Conservation (phyloP, 2,113 vertebrate species). For the Ammodramus savannarum region DNA sequence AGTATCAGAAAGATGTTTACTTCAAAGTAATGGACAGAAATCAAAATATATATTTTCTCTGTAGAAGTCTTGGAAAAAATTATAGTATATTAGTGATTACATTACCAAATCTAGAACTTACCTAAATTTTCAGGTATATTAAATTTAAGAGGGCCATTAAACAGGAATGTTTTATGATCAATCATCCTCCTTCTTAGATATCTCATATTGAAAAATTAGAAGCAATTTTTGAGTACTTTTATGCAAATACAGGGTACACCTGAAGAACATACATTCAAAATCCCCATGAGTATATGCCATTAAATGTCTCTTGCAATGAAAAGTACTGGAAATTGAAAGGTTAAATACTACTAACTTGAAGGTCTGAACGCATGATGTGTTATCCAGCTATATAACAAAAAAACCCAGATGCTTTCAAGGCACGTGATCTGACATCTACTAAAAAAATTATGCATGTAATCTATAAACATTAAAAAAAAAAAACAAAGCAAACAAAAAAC, state of each 20-base stretch:
- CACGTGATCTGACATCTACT: not conserved
- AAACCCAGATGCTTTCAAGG: not conserved
- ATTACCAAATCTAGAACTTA: not conserved
- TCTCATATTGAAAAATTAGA: not conserved
- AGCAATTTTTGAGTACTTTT: not conserved
- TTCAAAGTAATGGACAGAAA: not conserved
- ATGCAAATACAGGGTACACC: not conserved
- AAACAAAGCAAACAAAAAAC: not conserved
- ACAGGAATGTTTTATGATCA: not conserved
- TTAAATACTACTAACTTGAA: not conserved
- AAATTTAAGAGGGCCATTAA: not conserved
- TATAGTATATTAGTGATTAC: not conserved
- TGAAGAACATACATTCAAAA: not conserved
- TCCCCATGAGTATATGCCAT: not conserved
- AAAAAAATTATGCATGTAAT: not conserved
- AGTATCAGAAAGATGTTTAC: not conserved
- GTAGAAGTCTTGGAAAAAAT: not conserved
- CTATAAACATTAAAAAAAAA: not conserved
- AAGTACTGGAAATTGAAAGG: not conserved
- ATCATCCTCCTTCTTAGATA: not conserved
- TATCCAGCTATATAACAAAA: not conserved
- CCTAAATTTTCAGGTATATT: not conserved
- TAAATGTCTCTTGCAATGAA: not conserved
- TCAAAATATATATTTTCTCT: not conserved
- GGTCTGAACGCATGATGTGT: not conserved